Base-by-base conservation (phyloP, 1,140 invertebrate genomes). In the Venturia canescens region DNA sequence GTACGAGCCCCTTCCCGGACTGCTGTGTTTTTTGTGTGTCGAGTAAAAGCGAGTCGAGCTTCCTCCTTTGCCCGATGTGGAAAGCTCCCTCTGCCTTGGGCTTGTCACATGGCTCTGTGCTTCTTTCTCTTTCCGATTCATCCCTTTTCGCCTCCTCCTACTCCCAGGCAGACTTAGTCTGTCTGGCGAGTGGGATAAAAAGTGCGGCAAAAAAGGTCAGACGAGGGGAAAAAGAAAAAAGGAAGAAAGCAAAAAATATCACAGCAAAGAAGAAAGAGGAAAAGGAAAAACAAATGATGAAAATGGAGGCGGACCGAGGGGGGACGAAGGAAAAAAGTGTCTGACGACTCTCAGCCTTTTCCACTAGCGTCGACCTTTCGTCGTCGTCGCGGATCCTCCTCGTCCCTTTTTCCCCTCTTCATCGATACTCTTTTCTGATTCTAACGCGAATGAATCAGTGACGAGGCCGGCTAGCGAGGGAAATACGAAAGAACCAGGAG, bases 281-380 rank as follows among this genome's bases (percentile, higher is more conserved):
- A 57, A 6, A 57, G 21, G 21, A 57, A 57, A 57, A 57, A 23
- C 53, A 75, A 53, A 50, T 53, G n/a, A 60, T 16, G 27, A 53
- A 63, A 66, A 16, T n/a, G 66, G 70, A 79, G 31, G 48, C 18
- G 38, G 60, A 78, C 60, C 11, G 0, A 13, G 76, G 16, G 38
- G 34, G 13, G 63, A 44, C 21, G 21, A 66, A 31, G 60, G 34
- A 70, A 48, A 48, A 50, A 79, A 79, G 13, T 53, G 67, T 67
- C 57, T 70, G 53, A 78, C 67, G 66, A 69, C 63, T 63, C 16
- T 48, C 34, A 69, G 53, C 66, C 66, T 69, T 69, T 69, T 69
- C 66, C 29, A 31, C 29, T 69, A 18, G 29, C 66, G 15, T 11
- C 66, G 21, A 69, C 29, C 29, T 69, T 69, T 69, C 23, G 21